These are phyloP conservation scores for Asarcornis scutulata DNA, from an alignment of 2,113 vertebrate genomes.

Conservation along the genomic window DNA sequence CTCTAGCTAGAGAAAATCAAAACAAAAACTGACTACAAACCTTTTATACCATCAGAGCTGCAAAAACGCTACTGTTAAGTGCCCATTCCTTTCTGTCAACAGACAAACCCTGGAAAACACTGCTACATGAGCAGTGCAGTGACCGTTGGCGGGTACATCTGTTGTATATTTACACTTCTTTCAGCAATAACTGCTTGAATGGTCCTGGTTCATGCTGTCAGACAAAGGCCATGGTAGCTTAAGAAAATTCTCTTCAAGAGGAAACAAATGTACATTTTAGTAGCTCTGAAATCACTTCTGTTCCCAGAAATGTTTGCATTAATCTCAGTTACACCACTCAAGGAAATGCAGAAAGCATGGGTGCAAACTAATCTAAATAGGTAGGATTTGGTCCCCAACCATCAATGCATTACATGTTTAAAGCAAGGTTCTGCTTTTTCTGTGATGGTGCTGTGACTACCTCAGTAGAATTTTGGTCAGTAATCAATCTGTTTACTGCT, in stretches of 20 bases:
- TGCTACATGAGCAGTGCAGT: background rate
- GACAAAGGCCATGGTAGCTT: background rate
- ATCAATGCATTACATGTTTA: background rate
- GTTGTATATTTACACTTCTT: constrained; percentile 1
- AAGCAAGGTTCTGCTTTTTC: background rate
- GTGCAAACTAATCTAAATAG: background rate
- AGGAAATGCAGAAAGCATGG: background rate
- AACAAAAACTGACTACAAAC: background rate
- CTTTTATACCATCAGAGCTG: background rate
- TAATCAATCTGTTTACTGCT: background rate
- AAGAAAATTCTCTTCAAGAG: background rate
- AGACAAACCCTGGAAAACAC: background rate
- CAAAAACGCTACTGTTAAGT: background rate
- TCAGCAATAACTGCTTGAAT: background rate
- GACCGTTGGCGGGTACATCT: background rate
- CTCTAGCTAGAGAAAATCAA: background rate
- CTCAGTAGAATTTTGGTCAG: background rate
- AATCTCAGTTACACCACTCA: background rate
- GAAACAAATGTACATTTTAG: background rate
- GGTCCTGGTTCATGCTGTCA: background rate
- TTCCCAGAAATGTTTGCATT: background rate
- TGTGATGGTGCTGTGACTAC: background rate
- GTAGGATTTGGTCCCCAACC: accelerated
- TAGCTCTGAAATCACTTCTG: background rate
- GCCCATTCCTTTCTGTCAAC: background rate